These are phyloP conservation scores for Parazoanthus atlanticus DNA, from an alignment of 92 coral and sea anemone species.

Conservation along the genomic window DNA sequence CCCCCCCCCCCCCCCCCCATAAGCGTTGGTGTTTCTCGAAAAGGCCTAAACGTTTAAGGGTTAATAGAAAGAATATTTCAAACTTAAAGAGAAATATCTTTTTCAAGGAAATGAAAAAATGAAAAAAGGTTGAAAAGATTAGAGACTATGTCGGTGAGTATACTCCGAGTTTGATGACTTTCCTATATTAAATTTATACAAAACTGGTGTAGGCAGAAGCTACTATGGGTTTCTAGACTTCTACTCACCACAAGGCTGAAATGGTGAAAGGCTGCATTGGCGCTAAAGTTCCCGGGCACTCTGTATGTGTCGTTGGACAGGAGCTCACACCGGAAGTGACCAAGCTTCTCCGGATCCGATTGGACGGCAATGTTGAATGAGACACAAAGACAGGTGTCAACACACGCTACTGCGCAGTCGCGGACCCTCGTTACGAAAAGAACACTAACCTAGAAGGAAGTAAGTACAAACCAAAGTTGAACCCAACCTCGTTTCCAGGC, in stretches of 20 bases:
- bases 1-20: no score
- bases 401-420: neutral
- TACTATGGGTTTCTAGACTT: neutral
- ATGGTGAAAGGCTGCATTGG: neutral
- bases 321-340: neutral
- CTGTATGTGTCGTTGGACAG: constrained; percentile 5
- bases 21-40: no score
- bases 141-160: no score
- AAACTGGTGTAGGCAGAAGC: no score
- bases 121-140: no score
- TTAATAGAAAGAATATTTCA: no score
- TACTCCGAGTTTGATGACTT: no score
- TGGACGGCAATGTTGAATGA: constrained; percentile 12
- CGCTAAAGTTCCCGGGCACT: neutral
- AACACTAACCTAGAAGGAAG: neutral
- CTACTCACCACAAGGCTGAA: constrained; percentile 3
- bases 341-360: neutral
- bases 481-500: no score
- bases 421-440: neutral
- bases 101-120: no score
- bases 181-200: no score
- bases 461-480: neutral
- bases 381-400: neutral
- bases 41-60: no score
- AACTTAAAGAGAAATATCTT: no score